Base-by-base conservation (phyloP, 2,113 vertebrate species). In the Ursus arctos region DNA sequence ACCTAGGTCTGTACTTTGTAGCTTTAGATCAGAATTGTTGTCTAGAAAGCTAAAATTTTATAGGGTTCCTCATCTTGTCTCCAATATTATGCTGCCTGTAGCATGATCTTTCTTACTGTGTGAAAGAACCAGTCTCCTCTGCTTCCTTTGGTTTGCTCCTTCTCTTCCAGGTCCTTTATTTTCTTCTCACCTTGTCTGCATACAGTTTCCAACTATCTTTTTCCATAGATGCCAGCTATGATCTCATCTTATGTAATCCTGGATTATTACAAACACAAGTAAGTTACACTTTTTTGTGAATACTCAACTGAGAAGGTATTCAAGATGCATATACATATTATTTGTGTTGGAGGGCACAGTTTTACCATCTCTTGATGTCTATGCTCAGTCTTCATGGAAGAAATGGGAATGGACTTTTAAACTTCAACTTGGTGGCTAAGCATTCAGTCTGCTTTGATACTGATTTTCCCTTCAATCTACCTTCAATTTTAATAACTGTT, bases 391-490 rank as follows among this genome's bases (percentile, higher is more conserved):
- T 76, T 94, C 63, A 9, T 47, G 28, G 51, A 82, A 86, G 86
- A 89, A 80, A 88, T 28, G 14, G 11, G 51, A 88, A 95, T 79
- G 71, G 63, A 9, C 47, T 91, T 96, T 96, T 84, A 85, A 89
- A 80, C 26, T 69, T 8, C 11, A 94, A 24, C 33, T 36, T 90
- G 72, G 84, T 90, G 95, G 67, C 49, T 93, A 87, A 94, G 57
- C 55, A 81, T 15, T 53, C 57, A 94, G 28, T 67, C 84, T 72
- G 6, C 76, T 95, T 90, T 69, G 43, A 16, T 81, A 94, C 71
- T 92, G 94, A 96, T 94, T 98, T 95, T 97, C 14, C 71, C 61
- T 97, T 87, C 43, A 31, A 15, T 57, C 11, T 76, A 36, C 53
- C 65, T 92, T 83, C 36, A 93, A 22, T 94, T 93, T 96, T 97